Evolutionary conservation across 1,140 invertebrate species (phyloP).

Genomic region (Drosophila orena): DNA sequence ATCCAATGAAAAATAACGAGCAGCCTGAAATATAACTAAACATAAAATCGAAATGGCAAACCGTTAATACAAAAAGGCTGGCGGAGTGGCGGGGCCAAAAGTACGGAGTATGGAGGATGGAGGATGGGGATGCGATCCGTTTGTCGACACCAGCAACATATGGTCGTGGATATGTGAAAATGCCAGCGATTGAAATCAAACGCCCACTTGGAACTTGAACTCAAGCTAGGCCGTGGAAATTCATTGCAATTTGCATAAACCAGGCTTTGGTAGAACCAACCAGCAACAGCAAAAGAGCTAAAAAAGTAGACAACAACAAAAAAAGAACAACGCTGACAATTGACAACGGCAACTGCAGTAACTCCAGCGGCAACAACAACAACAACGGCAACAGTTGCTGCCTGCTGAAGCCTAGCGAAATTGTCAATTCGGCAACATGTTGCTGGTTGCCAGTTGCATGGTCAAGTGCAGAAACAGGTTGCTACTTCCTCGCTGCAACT

Average conservation of each 20-base stretch:
- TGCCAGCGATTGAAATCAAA: conserved; percentile 81
- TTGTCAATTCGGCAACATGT: conserved; percentile 83
- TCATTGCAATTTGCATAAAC: conserved; percentile 81
- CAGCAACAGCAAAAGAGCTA: conserved; percentile 1
- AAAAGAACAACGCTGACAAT: conserved; percentile 59
- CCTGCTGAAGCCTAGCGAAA: conserved; percentile 69
- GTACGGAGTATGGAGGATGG: conserved; percentile 27
- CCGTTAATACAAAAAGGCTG: conserved; percentile 66
- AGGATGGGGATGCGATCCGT: conserved; percentile 27
- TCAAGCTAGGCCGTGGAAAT: conserved; percentile 56
- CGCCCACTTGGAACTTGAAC: conserved; percentile 75
- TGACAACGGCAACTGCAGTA: conserved; percentile 65
- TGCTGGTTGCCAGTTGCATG: conserved; percentile 55
- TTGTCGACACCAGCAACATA: conserved; percentile 73
- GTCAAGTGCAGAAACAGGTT: conserved; percentile 82
- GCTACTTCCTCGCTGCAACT: conserved; percentile 64
- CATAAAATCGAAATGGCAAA: conserved; percentile 79
- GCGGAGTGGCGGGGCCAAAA: conserved; percentile 6
- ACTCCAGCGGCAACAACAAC: conserved; percentile 29
- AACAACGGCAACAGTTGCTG: conserved; percentile 29
- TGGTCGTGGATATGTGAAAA: conserved; percentile 71
- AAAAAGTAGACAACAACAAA: background rate
- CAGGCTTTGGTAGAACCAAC: conserved; percentile 44
- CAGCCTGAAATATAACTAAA: conserved; percentile 74
- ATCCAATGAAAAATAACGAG: conserved; percentile 79